Conservation (phyloP, 2,888 invertebrate genomes). For the Hyalella azteca region DNA sequence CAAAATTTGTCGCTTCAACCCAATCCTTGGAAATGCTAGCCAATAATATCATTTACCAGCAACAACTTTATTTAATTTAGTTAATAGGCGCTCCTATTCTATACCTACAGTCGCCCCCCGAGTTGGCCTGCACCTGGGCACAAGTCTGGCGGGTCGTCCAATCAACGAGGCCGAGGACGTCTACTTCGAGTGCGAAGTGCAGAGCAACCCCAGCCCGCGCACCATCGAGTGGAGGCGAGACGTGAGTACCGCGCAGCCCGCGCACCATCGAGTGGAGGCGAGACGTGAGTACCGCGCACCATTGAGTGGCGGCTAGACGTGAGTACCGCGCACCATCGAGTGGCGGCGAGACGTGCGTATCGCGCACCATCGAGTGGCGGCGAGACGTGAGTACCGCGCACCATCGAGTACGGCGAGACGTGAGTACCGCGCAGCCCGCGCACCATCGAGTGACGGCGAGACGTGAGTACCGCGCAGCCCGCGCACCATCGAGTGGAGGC, state of each 20-base stretch:
- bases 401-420: too few species aligned
- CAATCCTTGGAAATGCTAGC: too few species aligned
- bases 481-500: conserved; percentile 42
- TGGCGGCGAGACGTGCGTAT: conserved; percentile 50
- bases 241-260: conserved; percentile 44
- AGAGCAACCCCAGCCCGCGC: conserved; percentile 46
- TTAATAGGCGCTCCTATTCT: too few species aligned
- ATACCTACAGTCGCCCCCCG: conserved; percentile 44
- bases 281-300: conserved; percentile 48
- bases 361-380: conserved; percentile 42
- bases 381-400: conserved; percentile 48
- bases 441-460: conserved; percentile 42
- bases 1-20: too few species aligned
- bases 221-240: conserved; percentile 46
- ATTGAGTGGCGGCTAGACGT: too few species aligned
- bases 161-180: conserved; percentile 57
- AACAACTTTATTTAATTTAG: too few species aligned
- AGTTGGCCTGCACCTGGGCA: conserved; percentile 48
- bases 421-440: conserved; percentile 27
- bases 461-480: conserved; percentile 49
- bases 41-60: too few species aligned
- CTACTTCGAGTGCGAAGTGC: conserved; percentile 56
- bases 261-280: conserved; percentile 43
- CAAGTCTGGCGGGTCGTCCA: conserved; percentile 40
- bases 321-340: conserved; percentile 33